Evolutionary conservation across 1,140 invertebrate species (phyloP).

Genomic region (Lycorma delicatula): DNA sequence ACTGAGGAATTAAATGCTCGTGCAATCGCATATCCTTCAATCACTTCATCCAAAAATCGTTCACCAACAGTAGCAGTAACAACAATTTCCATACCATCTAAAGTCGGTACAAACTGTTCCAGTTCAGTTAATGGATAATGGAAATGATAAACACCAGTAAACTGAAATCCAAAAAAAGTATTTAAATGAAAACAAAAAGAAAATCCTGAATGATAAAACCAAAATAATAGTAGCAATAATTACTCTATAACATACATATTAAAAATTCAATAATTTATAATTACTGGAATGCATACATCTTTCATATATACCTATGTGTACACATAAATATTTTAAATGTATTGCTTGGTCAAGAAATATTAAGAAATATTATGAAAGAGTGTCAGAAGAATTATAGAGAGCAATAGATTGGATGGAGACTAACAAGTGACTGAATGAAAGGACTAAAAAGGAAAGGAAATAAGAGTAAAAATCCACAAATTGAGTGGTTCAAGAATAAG

Average conservation of each 20-base stretch:
- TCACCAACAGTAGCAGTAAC: constrained; percentile 85
- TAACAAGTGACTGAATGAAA: too few species aligned
- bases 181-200: background rate
- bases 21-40: constrained; percentile 78
- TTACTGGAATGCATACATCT: background rate
- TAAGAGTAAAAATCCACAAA: too few species aligned
- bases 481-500: too few species aligned
- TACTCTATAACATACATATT: constrained; percentile 11
- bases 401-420: too few species aligned
- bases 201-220: too few species aligned
- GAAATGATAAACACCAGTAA: constrained; percentile 79
- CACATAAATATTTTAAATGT: too few species aligned
- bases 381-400: too few species aligned
- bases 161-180: constrained; percentile 45
- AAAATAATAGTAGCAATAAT: constrained; percentile 10
- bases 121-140: constrained; percentile 75
- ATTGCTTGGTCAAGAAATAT: too few species aligned
- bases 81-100: constrained; percentile 75
- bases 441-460: too few species aligned
- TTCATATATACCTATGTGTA: too few species aligned
- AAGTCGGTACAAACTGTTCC: constrained; percentile 48
- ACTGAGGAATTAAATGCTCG: constrained; percentile 80
- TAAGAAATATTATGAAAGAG: too few species aligned
- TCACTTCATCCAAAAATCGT: constrained; percentile 74
- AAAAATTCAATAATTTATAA: background rate